phyloP scores from a whole-genome alignment of 1,140 invertebrate species.

The Penaeus vannamei region DNA sequence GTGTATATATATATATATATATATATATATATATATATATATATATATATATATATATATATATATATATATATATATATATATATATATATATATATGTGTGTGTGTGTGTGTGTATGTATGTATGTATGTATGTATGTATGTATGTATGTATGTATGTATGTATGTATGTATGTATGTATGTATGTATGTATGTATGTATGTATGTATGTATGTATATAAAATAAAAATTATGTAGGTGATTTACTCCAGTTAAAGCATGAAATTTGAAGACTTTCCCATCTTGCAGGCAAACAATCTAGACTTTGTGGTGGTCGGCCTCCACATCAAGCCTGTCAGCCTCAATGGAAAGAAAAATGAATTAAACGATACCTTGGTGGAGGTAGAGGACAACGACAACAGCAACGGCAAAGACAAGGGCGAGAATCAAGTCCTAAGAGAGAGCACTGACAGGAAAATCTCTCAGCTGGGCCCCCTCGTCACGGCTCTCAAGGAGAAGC shows the following conservation, averaged over 20 bases:
- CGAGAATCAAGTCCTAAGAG: background rate
- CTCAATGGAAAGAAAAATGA: background rate
- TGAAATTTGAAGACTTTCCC: background rate
- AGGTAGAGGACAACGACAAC: background rate
- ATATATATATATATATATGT: no score
- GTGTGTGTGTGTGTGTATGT: no score
- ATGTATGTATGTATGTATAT: background rate
- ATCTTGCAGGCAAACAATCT: constrained; percentile 41
- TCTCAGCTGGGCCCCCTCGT: constrained; percentile 57
- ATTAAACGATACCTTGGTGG: background rate
- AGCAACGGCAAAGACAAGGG: background rate
- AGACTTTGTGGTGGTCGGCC: constrained; percentile 55
- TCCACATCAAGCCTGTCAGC: constrained; percentile 44
- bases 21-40: no score
- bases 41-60: no score
- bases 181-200: background rate
- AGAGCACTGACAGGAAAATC: background rate
- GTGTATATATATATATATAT: no score
- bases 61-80: no score
- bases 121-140: background rate
- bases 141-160: background rate
- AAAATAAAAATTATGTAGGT: background rate
- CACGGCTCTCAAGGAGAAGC: constrained; percentile 46
- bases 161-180: background rate
- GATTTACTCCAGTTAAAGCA: background rate